Conservation (phyloP, 2,888 invertebrate species). For the Bursaphelenchus okinawaensis region DNA sequence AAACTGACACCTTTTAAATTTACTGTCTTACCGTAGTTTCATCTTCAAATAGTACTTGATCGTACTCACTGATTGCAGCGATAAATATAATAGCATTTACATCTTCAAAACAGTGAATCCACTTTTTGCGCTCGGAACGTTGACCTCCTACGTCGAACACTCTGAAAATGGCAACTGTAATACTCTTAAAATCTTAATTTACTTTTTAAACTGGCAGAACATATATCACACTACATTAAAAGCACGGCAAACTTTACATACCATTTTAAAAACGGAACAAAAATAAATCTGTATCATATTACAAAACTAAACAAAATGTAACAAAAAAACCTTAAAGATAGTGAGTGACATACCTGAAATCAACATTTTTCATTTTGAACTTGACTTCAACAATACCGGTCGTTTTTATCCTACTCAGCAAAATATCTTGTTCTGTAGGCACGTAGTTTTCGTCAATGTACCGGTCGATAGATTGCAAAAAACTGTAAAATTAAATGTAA, state of each 20-base stretch:
- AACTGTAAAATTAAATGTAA: constrained; percentile 36
- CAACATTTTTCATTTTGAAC: constrained; percentile 57
- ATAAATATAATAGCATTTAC: constrained; percentile 56
- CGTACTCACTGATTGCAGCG: constrained; percentile 48
- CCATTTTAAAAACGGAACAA: too few species aligned
- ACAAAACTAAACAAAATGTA: too few species aligned
- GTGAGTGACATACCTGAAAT: constrained; percentile 52
- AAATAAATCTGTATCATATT: too few species aligned
- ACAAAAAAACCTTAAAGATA: too few species aligned
- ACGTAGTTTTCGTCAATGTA: constrained; percentile 42
- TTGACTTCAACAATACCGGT: constrained; percentile 58
- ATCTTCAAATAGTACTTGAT: constrained; percentile 56
- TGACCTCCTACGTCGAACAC: constrained; percentile 58
- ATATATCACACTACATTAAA: too few species aligned
- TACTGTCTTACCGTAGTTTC: constrained; percentile 54
- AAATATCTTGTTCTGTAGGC: constrained; percentile 56
- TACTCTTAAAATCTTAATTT: constrained; percentile 13
- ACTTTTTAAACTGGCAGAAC: not conserved
- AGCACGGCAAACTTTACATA: too few species aligned
- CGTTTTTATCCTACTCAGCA: constrained; percentile 55
- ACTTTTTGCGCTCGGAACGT: constrained; percentile 52
- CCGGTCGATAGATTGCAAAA: constrained; percentile 47
- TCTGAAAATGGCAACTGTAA: constrained; percentile 38
- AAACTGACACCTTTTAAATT: too few species aligned
- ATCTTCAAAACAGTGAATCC: constrained; percentile 43